A percentile compares a stretch with the other conserved stretches of the same genome.
Conservation (phyloP, 2,888 invertebrate species). For the Ochropleura leucogaster region DNA sequence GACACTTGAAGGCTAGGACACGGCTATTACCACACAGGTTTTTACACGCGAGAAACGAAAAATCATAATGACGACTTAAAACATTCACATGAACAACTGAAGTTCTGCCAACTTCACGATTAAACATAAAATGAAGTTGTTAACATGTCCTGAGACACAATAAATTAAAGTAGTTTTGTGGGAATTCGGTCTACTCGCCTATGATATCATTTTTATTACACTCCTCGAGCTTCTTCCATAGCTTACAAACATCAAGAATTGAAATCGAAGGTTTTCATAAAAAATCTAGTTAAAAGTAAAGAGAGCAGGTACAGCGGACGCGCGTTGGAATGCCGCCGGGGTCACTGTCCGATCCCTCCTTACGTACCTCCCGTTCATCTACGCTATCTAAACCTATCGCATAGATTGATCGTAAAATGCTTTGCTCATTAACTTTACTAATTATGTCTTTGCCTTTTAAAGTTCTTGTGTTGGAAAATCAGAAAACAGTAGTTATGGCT, state of each 20-base stretch:
- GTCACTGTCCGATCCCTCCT: constrained; percentile 86
- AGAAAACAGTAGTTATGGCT: constrained; percentile 4
- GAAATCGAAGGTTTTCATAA: constrained; percentile 52
- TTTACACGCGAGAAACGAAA: constrained; percentile 32
- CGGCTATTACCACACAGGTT: constrained; percentile 32
- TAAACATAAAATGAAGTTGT: constrained; percentile 8
- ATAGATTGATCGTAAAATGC: constrained; percentile 84
- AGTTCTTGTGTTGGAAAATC: constrained; percentile 30
- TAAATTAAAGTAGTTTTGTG: constrained; percentile 4
- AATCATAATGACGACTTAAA: constrained; percentile 4
- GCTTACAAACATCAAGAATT: neutral
- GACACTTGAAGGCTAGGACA: constrained; percentile 49
- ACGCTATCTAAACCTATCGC: constrained; percentile 85
- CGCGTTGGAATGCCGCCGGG: constrained; percentile 86
- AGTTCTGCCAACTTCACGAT: constrained; percentile 3
- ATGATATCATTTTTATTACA: neutral
- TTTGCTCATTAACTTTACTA: constrained; percentile 77
- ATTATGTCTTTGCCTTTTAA: constrained; percentile 58
- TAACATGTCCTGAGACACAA: neutral
- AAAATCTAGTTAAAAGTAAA: constrained; percentile 79
- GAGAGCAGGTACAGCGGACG: constrained; percentile 85
- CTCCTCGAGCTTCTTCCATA: neutral
- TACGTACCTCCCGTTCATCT: constrained; percentile 75
- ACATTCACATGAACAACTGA: constrained; percentile 2
- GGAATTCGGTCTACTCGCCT: neutral